Evolutionary conservation across 2,888 invertebrate species (phyloP).

Genomic region (Agrochola lychnidis): DNA sequence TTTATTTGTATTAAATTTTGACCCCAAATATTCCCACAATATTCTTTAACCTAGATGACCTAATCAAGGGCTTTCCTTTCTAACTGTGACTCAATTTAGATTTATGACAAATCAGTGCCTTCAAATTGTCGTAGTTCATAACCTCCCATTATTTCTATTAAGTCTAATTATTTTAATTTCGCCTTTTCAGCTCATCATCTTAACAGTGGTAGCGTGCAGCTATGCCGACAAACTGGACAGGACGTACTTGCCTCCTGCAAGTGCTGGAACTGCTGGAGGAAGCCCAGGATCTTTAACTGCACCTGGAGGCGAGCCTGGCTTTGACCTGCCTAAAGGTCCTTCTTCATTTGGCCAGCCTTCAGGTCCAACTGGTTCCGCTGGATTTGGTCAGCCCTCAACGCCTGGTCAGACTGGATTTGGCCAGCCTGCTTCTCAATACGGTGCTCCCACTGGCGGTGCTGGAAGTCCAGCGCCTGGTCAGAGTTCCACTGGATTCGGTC

Average conservation of each 20-base stretch:
- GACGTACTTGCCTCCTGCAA: constrained; percentile 85
- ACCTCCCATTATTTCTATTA: constrained; percentile 24
- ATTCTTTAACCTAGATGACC: constrained; percentile 25
- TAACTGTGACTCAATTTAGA: constrained; percentile 49
- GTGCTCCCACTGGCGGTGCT: constrained; percentile 33
- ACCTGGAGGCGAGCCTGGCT: constrained; percentile 70
- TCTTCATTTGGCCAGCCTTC: constrained; percentile 53
- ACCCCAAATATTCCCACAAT: background rate
- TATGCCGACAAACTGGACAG: constrained; percentile 87
- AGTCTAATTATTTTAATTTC: constrained; percentile 43
- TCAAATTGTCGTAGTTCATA: constrained; percentile 18
- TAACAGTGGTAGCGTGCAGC: constrained; percentile 83
- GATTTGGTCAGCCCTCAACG: constrained; percentile 35
- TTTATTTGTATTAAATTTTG: background rate
- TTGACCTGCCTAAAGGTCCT: constrained; percentile 50
- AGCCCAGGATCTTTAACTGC: constrained; percentile 83
- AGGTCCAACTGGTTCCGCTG: constrained; percentile 33
- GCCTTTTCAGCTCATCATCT: constrained; percentile 81
- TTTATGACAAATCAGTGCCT: constrained; percentile 46
- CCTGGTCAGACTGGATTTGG: constrained; percentile 38
- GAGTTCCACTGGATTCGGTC: constrained; percentile 39
- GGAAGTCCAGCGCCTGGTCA: constrained; percentile 12
- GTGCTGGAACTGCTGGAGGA: constrained; percentile 84
- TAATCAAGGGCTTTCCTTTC: constrained; percentile 57
- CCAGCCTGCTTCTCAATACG: constrained; percentile 62